Conservation (phyloP, 2,113 vertebrate genomes). For the Coptodon bakossiorum region DNA sequence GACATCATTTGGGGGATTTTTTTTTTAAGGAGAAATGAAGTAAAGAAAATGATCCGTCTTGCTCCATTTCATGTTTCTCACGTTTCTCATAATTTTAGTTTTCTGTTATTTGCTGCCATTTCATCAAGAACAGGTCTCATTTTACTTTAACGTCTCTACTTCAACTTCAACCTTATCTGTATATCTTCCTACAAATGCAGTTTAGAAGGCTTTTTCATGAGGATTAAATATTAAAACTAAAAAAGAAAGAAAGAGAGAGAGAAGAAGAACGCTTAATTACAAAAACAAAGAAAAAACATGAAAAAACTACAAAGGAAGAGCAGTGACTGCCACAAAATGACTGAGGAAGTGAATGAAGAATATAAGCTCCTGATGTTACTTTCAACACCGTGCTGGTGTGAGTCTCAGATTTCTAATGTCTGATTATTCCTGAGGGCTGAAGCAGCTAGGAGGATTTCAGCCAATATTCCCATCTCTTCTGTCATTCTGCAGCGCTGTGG, state of each 20-base stretch:
- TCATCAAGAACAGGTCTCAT: not conserved
- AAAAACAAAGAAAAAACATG: not conserved
- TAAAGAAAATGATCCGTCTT: not conserved
- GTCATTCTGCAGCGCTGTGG: not conserved
- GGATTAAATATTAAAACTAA: not conserved
- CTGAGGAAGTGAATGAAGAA: not conserved
- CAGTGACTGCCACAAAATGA: not conserved
- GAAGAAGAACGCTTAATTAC: not conserved
- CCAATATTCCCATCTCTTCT: not conserved
- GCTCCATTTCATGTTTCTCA: not conserved
- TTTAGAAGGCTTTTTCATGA: not conserved
- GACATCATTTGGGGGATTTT: not conserved
- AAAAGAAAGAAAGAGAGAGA: not conserved
- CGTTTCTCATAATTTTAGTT: not conserved
- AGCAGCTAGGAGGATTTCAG: not conserved
- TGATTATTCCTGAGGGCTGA: not conserved
- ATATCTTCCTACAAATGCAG: rapidly evolving
- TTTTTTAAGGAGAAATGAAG: not conserved
- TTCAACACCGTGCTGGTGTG: not conserved
- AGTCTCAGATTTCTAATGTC: not conserved
- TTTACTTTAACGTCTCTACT: not conserved
- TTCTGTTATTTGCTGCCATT: not conserved
- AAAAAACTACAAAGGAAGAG: not conserved
- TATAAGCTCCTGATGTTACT: not conserved
- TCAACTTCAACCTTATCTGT: not conserved